These are phyloP conservation scores for Gnatocerus cornutus DNA, from an alignment of 2,888 invertebrate genomes.

Conservation along the genomic window DNA sequence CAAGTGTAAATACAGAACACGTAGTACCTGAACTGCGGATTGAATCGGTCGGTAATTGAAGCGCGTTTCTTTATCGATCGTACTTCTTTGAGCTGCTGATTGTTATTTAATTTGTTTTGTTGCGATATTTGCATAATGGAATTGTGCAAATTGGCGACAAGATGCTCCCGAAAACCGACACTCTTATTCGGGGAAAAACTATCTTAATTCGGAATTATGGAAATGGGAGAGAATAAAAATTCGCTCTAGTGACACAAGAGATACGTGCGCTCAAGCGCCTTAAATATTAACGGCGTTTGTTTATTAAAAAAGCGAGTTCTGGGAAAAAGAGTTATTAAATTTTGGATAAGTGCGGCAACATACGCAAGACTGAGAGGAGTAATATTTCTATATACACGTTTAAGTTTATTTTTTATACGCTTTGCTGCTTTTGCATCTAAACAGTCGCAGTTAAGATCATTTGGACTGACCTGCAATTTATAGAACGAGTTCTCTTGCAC, in stretches of 20 bases:
- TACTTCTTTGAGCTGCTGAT: conserved; percentile 45
- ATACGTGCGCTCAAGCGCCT: too few relatives aligned
- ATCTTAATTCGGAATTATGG: conserved; percentile 38
- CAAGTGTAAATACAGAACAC: conserved; percentile 46
- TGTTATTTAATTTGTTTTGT: conserved; percentile 50
- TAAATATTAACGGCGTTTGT: too few relatives aligned
- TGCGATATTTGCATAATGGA: conserved; percentile 43
- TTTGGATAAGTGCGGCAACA: too few relatives aligned
- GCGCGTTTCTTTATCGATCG: conserved; percentile 32
- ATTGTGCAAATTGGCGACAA: conserved; percentile 28
- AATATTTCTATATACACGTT: too few relatives aligned
- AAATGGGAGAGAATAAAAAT: conserved; percentile 26
- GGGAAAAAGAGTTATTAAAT: too few relatives aligned
- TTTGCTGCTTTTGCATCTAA: background rate
- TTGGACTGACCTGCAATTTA: too few relatives aligned
- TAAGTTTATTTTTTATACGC: too few relatives aligned
- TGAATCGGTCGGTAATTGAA: conserved; percentile 47
- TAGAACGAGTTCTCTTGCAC: background rate
- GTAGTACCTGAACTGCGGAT: conserved; percentile 32
- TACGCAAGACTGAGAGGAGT: too few relatives aligned
- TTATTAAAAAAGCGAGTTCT: too few relatives aligned
- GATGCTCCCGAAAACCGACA: conserved; percentile 27
- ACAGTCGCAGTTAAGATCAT: background rate
- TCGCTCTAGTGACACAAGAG: background rate
- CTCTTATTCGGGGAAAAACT: conserved; percentile 32